A percentile compares a stretch with the other conserved stretches of the same genome.
phyloP scores from a whole-genome alignment of 2,797 vertebrate genomes.

The Gymnoscopelus microlampas region DNA sequence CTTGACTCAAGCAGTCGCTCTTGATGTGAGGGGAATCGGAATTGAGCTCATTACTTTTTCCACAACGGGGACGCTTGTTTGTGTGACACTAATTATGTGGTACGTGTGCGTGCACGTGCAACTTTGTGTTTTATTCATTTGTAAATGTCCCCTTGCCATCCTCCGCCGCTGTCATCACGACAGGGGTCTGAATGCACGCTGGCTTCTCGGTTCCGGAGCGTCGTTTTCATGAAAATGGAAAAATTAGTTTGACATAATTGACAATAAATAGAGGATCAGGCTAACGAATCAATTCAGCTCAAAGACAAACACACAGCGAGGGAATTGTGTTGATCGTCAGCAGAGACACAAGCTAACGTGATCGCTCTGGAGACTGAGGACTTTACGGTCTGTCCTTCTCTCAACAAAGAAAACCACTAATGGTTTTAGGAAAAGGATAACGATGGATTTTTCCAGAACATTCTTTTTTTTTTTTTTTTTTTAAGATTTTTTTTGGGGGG shows the following conservation, averaged over 20 bases:
- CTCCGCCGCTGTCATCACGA: constrained; percentile 42
- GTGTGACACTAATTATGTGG: constrained; percentile 63
- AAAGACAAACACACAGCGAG: constrained; percentile 44
- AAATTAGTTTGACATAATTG: constrained; percentile 50
- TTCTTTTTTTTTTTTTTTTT: too few species aligned
- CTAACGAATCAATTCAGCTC: constrained; percentile 56
- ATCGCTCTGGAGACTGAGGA: too few species aligned
- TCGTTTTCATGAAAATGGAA: constrained; percentile 61
- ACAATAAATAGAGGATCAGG: constrained; percentile 65
- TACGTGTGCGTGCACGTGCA: constrained; percentile 47
- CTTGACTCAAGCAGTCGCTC: constrained; percentile 21
- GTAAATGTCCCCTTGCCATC: constrained; percentile 67
- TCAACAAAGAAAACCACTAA: too few species aligned
- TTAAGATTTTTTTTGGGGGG: too few species aligned
- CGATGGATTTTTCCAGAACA: too few species aligned
- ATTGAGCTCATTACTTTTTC: constrained; percentile 74
- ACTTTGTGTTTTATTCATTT: constrained; percentile 65
- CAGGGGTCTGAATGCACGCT: constrained; percentile 18
- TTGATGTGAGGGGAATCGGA: constrained; percentile 58
- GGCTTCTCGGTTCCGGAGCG: constrained; percentile 29
- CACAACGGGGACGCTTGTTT: constrained; percentile 74
- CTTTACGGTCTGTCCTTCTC: too few species aligned
- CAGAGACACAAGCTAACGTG: not conserved
- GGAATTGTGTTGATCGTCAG: constrained; percentile 24
- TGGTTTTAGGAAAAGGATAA: too few species aligned